These are phyloP conservation scores for Drosophila sechellia DNA, from an alignment of 1,140 invertebrate genomes.

Conservation along the genomic window DNA sequence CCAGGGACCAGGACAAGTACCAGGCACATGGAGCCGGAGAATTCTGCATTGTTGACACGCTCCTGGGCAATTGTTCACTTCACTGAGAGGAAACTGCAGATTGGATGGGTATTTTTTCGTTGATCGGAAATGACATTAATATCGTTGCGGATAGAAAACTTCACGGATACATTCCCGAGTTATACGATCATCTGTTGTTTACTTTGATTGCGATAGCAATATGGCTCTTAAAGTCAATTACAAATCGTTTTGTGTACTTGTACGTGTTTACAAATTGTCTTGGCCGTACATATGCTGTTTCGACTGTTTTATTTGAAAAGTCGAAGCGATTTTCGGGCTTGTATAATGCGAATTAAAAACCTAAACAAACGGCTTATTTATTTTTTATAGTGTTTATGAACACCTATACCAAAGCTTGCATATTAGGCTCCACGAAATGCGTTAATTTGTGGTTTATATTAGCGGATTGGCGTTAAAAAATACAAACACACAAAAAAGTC, in stretches of 20 bases:
- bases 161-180: slow-evolving; percentile 6
- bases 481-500: slow-evolving; percentile 1
- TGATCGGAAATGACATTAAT: slow-evolving; percentile 27
- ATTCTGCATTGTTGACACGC: slow-evolving; percentile 55
- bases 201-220: slow-evolving; percentile 11
- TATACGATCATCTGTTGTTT: slow-evolving; percentile 31
- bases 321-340: slow-evolving; percentile 22
- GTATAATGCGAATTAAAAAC: slow-evolving; percentile 23
- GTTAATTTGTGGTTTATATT: slow-evolving; percentile 54
- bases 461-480: slow-evolving; percentile 43
- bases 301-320: slow-evolving; percentile 39
- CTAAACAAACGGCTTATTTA: slow-evolving; percentile 37
- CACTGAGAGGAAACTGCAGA: slow-evolving; percentile 17
- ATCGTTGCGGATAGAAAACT: slow-evolving; percentile 14
- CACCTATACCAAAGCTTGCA: slow-evolving; percentile 7
- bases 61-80: background rate
- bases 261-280: slow-evolving; percentile 25
- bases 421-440: slow-evolving; percentile 6
- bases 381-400: slow-evolving; percentile 29
- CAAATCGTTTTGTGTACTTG: slow-evolving; percentile 9
- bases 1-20: slow-evolving; percentile 69
- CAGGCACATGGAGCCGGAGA: slow-evolving; percentile 66
- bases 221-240: slow-evolving; percentile 36
- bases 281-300: background rate
- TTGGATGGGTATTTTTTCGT: slow-evolving; percentile 6